Base-by-base conservation (phyloP, 2,888 invertebrate species). In the Acanthosepion pharaonis region DNA sequence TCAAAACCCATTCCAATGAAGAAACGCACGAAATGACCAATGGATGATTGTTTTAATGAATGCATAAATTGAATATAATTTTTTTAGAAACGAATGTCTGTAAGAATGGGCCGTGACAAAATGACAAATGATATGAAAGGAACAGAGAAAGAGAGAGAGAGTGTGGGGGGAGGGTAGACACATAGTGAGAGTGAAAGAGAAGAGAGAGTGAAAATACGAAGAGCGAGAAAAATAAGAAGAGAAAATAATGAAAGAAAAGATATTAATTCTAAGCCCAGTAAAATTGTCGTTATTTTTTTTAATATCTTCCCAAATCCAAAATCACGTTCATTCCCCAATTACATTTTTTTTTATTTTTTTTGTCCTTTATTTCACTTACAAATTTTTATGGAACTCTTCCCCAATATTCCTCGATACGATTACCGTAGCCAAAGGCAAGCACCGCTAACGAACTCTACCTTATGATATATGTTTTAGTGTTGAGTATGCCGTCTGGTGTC, bases 1-100 rank as follows among this genome's bases (percentile, higher is more conserved):
- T 78, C 78, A 33, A n/a, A n/a, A 78, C 78, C 33, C 15, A 78
- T 78, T 78, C 78, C n/a, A 78, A 78, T 78, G n/a, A 59, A 59
- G 59, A 59, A 59, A 23, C 23, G 59, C 59, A 5, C 59, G 25
- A 33, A n/a, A 78, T n/a, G 33, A 78, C 78, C 78, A 78, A 78
- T 78, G 78, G 33, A 33, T 78, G 78, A 78, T 78, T 78, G 78
- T 78, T 78, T 78, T 78, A 78, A 78, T 78, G 78, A 78, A 78
- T 15, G n/a, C 78, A 78, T 78, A 78, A 78, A 78, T 78, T n/a
- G 78, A 78, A 78, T 78, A 78, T 78, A n/a, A 78, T 78, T 78
- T n/a, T 8, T 33, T 8, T 33, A 78, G 78, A 78, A n/a, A 6
- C 78, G 78, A 78, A 23, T 11, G n/a, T 78, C 78, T n/a, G n/a